A percentile compares a stretch with the other conserved stretches of the same genome.
phyloP scores from a whole-genome alignment of 2,113 vertebrate species.

The Chaetorhynchus papuensis region DNA sequence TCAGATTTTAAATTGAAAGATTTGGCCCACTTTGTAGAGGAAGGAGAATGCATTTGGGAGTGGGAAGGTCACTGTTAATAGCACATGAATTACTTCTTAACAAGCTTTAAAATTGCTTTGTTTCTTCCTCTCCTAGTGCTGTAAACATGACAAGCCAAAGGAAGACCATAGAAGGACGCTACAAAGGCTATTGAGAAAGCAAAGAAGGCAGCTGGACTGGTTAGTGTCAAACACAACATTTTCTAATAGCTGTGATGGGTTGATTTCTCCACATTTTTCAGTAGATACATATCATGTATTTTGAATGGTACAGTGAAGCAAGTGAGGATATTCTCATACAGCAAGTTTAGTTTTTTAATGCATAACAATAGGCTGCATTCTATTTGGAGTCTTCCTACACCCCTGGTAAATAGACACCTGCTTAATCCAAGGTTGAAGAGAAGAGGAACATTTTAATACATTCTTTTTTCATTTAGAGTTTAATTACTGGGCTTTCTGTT shows the following conservation, averaged over 20 bases:
- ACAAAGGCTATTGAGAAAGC: slow-evolving; percentile 80
- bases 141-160: slow-evolving; percentile 79
- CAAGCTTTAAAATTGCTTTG: slow-evolving; percentile 77
- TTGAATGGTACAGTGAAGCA: neutral
- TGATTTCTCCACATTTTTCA: neutral
- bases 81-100: slow-evolving; percentile 54
- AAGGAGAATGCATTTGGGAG: slow-evolving; percentile 79
- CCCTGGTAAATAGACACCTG: neutral
- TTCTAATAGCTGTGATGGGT: neutral
- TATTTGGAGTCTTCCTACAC: neutral
- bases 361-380: neutral
- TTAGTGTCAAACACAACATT: slow-evolving; percentile 57
- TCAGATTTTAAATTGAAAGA: slow-evolving; percentile 67
- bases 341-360: slow-evolving; percentile 10
- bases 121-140: slow-evolving; percentile 79
- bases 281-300: neutral
- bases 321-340: neutral
- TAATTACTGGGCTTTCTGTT: neutral
- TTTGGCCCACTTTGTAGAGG: slow-evolving; percentile 47
- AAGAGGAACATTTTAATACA: neutral
- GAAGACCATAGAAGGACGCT: slow-evolving; percentile 81
- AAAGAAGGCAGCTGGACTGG: slow-evolving; percentile 76
- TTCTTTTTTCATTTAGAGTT: neutral
- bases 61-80: slow-evolving; percentile 73
- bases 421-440: neutral